phyloP scores from a whole-genome alignment of 2,797 vertebrate genomes.

The Hypotaenidia philippensis region DNA sequence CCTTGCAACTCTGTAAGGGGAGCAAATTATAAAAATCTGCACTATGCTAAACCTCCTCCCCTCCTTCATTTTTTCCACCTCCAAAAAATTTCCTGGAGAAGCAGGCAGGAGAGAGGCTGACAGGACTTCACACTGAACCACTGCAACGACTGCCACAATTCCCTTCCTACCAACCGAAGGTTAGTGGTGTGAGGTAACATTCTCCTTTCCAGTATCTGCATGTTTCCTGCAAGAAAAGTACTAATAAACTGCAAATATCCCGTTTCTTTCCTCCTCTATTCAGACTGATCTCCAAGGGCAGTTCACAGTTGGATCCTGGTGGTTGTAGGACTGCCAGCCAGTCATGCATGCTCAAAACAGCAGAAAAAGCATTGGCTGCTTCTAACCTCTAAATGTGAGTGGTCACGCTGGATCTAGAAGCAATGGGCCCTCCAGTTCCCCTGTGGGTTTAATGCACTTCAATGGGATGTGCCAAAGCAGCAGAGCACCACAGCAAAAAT shows the following conservation, averaged over 20 bases:
- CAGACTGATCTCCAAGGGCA: neutral
- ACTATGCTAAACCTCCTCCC: neutral
- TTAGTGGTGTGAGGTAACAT: neutral
- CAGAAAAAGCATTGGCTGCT: neutral
- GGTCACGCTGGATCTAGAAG: neutral
- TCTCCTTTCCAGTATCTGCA: neutral
- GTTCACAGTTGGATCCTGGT: neutral
- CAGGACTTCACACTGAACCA: conserved; percentile 43
- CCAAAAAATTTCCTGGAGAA: conserved; percentile 33
- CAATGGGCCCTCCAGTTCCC: neutral
- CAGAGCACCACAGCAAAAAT: neutral
- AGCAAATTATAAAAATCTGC: conserved; percentile 37
- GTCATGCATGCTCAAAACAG: neutral
- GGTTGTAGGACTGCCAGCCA: neutral
- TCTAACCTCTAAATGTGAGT: neutral
- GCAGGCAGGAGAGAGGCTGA: conserved; percentile 18
- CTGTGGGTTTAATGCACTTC: neutral
- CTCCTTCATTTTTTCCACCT: rapidly evolving
- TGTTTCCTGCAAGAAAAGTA: neutral
- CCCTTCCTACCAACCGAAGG: neutral
- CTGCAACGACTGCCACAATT: conserved; percentile 21
- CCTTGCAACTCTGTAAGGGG: neutral
- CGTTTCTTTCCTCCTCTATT: neutral
- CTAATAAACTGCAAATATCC: neutral
- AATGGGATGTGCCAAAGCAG: neutral